Conservation (phyloP, 2,113 vertebrate genomes). For the Sylvilagus bachmani region DNA sequence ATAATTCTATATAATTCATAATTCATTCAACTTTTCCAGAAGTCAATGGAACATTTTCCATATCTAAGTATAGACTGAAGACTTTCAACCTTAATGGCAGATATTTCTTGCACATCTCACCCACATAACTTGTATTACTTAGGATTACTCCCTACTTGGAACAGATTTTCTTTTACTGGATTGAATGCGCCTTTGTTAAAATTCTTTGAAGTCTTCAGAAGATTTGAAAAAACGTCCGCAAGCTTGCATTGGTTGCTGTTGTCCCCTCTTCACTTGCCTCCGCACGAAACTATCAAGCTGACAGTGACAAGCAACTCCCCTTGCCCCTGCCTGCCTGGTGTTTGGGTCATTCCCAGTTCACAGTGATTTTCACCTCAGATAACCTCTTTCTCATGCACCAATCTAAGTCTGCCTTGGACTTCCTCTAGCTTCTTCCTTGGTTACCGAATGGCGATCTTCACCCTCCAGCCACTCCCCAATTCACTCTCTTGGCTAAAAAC, state of each 20-base stretch:
- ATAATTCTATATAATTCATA: not conserved
- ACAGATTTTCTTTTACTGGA: slow-evolving; percentile 3
- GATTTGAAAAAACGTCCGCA: not conserved
- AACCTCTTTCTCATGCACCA: not conserved
- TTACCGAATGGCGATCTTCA: not conserved
- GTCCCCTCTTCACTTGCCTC: not conserved
- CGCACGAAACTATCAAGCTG: not conserved
- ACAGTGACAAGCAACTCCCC: not conserved
- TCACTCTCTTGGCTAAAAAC: not conserved
- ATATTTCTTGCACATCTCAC: not conserved
- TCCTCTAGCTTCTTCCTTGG: slow-evolving; percentile 33
- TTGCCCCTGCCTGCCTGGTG: not conserved
- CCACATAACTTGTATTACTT: not conserved
- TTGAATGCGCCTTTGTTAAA: not conserved
- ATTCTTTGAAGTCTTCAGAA: not conserved
- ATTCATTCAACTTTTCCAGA: slow-evolving; percentile 33
- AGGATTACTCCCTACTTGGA: not conserved
- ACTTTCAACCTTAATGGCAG: not conserved
- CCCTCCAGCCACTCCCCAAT: not conserved
- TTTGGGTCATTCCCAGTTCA: slow-evolving; percentile 52
- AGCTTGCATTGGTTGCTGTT: not conserved
- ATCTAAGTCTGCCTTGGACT: slow-evolving; percentile 22
- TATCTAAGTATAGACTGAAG: not conserved
- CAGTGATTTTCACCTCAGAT: slow-evolving; percentile 47
- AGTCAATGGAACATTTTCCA: slow-evolving; percentile 7